Evolutionary conservation across 2,797 vertebrate species (phyloP).

Genomic region (Taenioides sp.): DNA sequence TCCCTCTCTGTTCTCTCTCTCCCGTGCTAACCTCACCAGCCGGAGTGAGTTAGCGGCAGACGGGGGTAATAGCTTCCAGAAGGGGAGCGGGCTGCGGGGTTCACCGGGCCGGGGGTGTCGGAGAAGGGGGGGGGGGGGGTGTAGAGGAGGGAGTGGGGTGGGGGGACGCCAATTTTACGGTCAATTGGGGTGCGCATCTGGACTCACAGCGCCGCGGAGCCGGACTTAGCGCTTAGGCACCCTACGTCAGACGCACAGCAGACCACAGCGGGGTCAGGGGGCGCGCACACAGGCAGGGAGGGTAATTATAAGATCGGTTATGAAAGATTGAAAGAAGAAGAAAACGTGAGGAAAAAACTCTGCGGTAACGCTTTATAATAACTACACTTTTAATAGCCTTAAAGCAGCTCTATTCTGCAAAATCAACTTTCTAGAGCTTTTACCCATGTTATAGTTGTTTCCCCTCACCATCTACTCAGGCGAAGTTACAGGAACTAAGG

Average conservation of each 20-base stretch:
- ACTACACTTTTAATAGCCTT: no score
- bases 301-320: no score
- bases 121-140: slow-evolving; percentile 69
- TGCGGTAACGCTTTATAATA: not conserved
- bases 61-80: slow-evolving; percentile 98
- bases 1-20: slow-evolving; percentile 64
- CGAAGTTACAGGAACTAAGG: no score
- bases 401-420: no score
- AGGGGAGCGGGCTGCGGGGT: slow-evolving; percentile 71
- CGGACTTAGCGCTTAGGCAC: slow-evolving; percentile 77
- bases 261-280: slow-evolving; percentile 57
- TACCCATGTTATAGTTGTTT: no score
- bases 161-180: slow-evolving; percentile 94
- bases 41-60: slow-evolving; percentile 81
- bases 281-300: slow-evolving; percentile 29
- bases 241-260: slow-evolving; percentile 63
- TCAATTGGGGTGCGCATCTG: slow-evolving; percentile 97
- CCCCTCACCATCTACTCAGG: no score
- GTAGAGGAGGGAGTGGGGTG: slow-evolving; percentile 90
- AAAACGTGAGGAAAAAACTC: not conserved
- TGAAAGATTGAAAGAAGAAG: not conserved
- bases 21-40: slow-evolving; percentile 95
- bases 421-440: no score
- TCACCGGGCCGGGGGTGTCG: slow-evolving; percentile 75
- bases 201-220: slow-evolving; percentile 84